Evolutionary conservation across 2,113 vertebrate species (phyloP).

Genomic region (Apteryx owenii): DNA sequence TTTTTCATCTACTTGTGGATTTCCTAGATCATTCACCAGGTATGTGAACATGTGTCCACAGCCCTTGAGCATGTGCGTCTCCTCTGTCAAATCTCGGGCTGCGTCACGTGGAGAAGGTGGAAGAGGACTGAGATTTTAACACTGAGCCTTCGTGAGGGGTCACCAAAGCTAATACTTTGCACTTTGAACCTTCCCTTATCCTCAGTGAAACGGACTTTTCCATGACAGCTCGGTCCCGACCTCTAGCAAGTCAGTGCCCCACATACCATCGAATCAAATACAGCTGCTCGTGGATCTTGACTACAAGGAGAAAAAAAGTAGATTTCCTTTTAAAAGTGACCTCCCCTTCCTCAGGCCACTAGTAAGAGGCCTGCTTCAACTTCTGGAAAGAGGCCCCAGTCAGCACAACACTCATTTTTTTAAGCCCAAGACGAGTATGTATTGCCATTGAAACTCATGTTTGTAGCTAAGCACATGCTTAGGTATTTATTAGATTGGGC

Average conservation of each 20-base stretch:
- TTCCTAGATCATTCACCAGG: neutral
- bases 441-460: neutral
- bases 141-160: rapidly evolving
- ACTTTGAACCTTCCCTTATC: neutral
- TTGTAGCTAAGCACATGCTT: neutral
- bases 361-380: neutral
- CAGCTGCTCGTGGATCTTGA: neutral
- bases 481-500: neutral
- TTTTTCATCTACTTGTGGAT: neutral
- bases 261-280: neutral
- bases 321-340: constrained; percentile 38
- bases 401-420: neutral
- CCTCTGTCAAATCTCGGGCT: neutral
- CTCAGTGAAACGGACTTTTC: neutral
- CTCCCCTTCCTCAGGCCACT: constrained; percentile 21
- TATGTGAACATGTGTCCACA: neutral
- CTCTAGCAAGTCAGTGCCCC: neutral
- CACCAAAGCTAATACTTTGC: neutral
- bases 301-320: neutral
- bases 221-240: neutral
- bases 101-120: neutral
- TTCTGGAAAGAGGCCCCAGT: constrained; percentile 2
- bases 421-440: constrained; percentile 4
- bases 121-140: neutral
- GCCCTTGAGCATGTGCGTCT: neutral